Percentiles rank a stretch among this genome's conserved stretches.
These are phyloP conservation scores for Uromys caudimaculatus DNA, from an alignment of 2,797 vertebrate genomes.

Conservation along the genomic window DNA sequence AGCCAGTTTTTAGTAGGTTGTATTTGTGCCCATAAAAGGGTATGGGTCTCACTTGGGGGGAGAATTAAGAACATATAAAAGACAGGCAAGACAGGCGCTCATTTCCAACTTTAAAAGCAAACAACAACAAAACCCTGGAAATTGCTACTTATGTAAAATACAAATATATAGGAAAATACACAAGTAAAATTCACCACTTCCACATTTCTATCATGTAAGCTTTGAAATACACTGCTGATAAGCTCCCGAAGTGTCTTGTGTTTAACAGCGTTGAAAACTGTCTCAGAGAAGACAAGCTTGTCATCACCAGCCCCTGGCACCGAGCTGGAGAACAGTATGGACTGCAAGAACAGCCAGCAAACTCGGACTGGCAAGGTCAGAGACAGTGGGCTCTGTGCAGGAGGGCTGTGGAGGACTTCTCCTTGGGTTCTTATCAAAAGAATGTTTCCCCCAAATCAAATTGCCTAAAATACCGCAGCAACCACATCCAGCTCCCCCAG, in stretches of 20 bases:
- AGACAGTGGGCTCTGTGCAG: not conserved
- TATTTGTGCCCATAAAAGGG: constrained; percentile 33
- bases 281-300: constrained; percentile 20
- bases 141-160: not conserved
- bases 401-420: not conserved
- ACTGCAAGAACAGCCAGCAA: constrained; percentile 1
- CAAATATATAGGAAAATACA: not conserved
- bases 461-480: not conserved
- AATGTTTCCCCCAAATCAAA: not conserved
- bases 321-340: not conserved
- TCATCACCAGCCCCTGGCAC: not conserved
- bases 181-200: not conserved
- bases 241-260: not conserved
- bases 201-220: constrained; percentile 20
- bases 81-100: not conserved
- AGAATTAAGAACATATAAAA: not conserved
- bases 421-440: not conserved
- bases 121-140: not conserved
- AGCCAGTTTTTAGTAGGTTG: not conserved
- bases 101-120: not conserved
- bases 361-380: not conserved
- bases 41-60: not conserved
- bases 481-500: not conserved
- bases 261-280: constrained; percentile 35
- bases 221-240: not conserved